Evolutionary conservation across 2,888 invertebrate genomes (phyloP).

Genomic region (Ectemnius lituratus): DNA sequence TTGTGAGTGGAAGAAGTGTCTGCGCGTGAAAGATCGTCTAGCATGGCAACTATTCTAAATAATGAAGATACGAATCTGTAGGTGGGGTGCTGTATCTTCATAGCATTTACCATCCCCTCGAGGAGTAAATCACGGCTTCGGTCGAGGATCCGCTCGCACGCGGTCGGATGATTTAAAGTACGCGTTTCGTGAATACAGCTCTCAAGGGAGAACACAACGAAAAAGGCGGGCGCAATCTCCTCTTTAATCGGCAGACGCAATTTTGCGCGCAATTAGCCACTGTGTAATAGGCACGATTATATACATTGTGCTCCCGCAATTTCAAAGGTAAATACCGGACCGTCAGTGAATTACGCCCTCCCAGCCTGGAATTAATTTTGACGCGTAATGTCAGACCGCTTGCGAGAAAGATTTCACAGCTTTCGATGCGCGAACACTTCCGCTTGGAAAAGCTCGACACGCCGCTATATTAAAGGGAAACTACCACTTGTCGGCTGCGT

Average conservation of each 20-base stretch:
- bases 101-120: neutral
- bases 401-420: neutral
- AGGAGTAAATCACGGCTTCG: conserved; percentile 1
- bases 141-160: conserved; percentile 16
- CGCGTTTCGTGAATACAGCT: conserved; percentile 18
- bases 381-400: conserved; percentile 1
- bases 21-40: neutral
- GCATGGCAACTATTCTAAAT: no score
- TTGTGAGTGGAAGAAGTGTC: no score
- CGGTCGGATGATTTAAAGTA: conserved; percentile 14
- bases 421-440: neutral
- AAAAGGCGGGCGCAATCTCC: conserved; percentile 25
- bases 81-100: neutral
- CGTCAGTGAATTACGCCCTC: conserved; percentile 32
- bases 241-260: conserved; percentile 33
- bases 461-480: neutral
- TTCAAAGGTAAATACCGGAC: conserved; percentile 32
- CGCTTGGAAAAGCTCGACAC: neutral
- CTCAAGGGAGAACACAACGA: neutral
- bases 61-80: no score
- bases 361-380: conserved; percentile 39
- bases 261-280: conserved; percentile 46
- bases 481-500: neutral
- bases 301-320: conserved; percentile 40
- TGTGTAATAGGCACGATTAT: conserved; percentile 43